Base-by-base conservation (phyloP, 2,113 vertebrate species). In the Cygnus atratus region DNA sequence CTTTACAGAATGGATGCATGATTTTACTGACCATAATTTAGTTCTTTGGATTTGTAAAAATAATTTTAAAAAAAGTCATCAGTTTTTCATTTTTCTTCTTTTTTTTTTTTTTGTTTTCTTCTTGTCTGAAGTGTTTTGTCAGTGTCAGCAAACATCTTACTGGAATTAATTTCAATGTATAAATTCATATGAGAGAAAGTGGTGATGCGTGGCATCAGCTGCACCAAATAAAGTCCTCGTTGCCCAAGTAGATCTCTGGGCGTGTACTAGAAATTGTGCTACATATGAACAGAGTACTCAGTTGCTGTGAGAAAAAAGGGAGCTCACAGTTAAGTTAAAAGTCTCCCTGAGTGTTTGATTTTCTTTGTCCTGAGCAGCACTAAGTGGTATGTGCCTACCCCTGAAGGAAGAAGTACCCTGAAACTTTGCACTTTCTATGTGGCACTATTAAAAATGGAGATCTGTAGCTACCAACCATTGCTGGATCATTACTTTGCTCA, bases 21-120 rank as follows among this genome's bases (percentile, higher is more conserved):
- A 70, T 74, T 68, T 29, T 74, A 61, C 28, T n/a, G 24, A 48
- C 20, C 24, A 9, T 63, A 59, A 84, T 87, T 88, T 88, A 55
- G 63, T 61, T 18, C 15, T 74, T 41, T 62, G 63, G 13, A 59
- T 95, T 94, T 48, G 29, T 33, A 77, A 93, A 65, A 88, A 46
- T 12, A n/a, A 77, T 67, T 66, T 14, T 10, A 22, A 6, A 5
- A 46, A 48, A 13, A 58, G 11, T 37, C 16, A 68, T 88, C 28
- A 72, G 4, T 21, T 92, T 77, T 76, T 37, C 0, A 78, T 65
- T 62, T 62, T 52, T 29, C 55, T 31, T 57, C 7, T 39, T 74
- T n/a, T 79, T 72, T 39, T 71, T 35, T 79, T 72, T 92, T 87
- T 12, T 65, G 10, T 68, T 73, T 29, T 70, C 3, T 43, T 44